Conservation (phyloP, 2,113 vertebrate genomes). For the Penelope pileata region DNA sequence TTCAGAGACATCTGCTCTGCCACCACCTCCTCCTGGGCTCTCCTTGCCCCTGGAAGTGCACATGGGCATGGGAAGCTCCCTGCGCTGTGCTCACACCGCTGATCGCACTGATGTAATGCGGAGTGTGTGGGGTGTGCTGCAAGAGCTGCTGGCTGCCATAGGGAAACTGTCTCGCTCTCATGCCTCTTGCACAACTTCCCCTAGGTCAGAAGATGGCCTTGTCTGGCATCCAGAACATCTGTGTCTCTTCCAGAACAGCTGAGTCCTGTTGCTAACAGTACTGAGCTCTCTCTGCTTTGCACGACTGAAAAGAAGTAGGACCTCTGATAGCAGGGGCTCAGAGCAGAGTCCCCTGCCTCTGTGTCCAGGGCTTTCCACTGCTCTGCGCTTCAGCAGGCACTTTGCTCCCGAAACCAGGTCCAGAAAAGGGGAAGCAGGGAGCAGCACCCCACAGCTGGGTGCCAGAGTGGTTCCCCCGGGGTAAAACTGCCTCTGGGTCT, state of each 20-base stretch:
- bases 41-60: background rate
- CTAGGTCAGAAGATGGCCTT: slow-evolving; percentile 17
- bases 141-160: background rate
- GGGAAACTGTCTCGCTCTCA: background rate
- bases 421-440: background rate
- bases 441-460: background rate
- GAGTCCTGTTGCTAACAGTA: background rate
- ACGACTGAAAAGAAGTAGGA: background rate
- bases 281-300: slow-evolving; percentile 3
- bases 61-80: background rate
- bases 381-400: background rate
- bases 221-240: slow-evolving; percentile 37
- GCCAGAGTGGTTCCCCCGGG: rapidly evolving
- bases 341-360: background rate
- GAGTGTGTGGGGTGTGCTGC: background rate
- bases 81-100: background rate
- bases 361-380: background rate
- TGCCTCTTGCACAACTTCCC: slow-evolving; percentile 35
- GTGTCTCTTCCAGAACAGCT: slow-evolving; percentile 17
- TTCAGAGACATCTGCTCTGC: background rate
- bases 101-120: background rate
- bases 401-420: background rate
- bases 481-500: background rate
- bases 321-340: background rate
- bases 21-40: background rate